Evolutionary conservation across 1,140 invertebrate genomes (phyloP).

Genomic region (Hypsibius dujardini): DNA sequence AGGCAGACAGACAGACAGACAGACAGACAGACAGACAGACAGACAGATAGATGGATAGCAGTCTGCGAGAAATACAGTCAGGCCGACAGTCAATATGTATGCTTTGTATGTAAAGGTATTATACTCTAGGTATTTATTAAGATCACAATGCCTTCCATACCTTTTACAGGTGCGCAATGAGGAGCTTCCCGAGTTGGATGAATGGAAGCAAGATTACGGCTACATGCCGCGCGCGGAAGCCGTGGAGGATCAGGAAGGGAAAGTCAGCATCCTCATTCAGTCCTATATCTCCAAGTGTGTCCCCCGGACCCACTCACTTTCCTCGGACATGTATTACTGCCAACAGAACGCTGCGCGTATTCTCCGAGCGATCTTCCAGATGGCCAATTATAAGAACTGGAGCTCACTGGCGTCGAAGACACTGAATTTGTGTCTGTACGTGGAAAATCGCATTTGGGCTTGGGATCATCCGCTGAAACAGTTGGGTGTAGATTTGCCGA

Average conservation of each 20-base stretch:
- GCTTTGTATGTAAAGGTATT: slow-evolving; percentile 3
- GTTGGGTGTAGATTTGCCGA: slow-evolving; percentile 51
- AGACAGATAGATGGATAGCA: too few species aligned
- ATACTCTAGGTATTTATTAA: slow-evolving; percentile 16
- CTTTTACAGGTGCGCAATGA: slow-evolving; percentile 49
- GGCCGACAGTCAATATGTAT: background rate
- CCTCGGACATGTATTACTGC: slow-evolving; percentile 71
- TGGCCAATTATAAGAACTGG: slow-evolving; percentile 70
- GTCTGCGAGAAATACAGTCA: too few species aligned
- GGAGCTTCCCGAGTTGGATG: slow-evolving; percentile 73
- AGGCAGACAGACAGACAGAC: too few species aligned
- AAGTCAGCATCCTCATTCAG: slow-evolving; percentile 92
- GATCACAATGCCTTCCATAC: too few species aligned
- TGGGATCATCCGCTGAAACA: slow-evolving; percentile 67
- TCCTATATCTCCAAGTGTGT: slow-evolving; percentile 60
- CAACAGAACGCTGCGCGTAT: slow-evolving; percentile 71
- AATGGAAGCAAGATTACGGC: slow-evolving; percentile 50
- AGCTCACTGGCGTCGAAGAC: slow-evolving; percentile 75
- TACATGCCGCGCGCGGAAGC: slow-evolving; percentile 56
- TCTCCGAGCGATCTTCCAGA: slow-evolving; percentile 77
- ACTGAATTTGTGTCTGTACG: slow-evolving; percentile 39
- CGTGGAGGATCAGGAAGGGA: slow-evolving; percentile 69
- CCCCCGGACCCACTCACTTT: slow-evolving; percentile 67
- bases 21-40: too few species aligned
- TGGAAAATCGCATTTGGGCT: slow-evolving; percentile 70